Percentiles rank a stretch among this genome's conserved stretches.
phyloP scores from a whole-genome alignment of 2,888 invertebrate species.

The Tetragonisca angustula region DNA sequence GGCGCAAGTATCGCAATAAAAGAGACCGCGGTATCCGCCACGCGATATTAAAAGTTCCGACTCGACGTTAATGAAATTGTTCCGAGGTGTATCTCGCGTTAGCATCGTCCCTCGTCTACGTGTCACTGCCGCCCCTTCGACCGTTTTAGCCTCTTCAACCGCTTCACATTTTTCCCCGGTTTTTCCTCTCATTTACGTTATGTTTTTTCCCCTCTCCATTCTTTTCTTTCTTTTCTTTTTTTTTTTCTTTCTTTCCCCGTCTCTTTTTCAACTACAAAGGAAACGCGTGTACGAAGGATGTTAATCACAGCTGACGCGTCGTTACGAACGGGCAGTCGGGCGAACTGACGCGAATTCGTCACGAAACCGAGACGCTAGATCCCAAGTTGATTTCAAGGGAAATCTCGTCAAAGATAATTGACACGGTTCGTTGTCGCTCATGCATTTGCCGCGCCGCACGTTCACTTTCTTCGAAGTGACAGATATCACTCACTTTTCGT shows the following conservation, averaged over 20 bases:
- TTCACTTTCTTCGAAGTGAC: too few species aligned
- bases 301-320: conserved; percentile 73
- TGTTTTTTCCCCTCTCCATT: neutral
- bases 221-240: neutral
- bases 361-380: conserved; percentile 48
- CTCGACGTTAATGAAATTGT: conserved; percentile 71
- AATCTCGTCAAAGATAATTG: conserved; percentile 27
- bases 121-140: conserved; percentile 17
- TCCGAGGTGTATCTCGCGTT: conserved; percentile 61
- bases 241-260: neutral
- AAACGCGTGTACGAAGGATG: conserved; percentile 73
- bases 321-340: conserved; percentile 41
- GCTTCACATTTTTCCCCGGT: conserved; percentile 8
- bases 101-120: conserved; percentile 37
- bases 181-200: conserved; percentile 3
- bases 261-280: conserved; percentile 48
- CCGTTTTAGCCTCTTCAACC: conserved; percentile 27
- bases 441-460: neutral
- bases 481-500: neutral
- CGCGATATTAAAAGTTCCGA: conserved; percentile 69
- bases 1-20: conserved; percentile 66
- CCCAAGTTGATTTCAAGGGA: conserved; percentile 7
- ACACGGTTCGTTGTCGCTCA: conserved; percentile 5
- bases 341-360: conserved; percentile 35
- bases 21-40: conserved; percentile 46